phyloP scores from a whole-genome alignment of 2,113 vertebrate species.

The Gasterosteus aculeatus region DNA sequence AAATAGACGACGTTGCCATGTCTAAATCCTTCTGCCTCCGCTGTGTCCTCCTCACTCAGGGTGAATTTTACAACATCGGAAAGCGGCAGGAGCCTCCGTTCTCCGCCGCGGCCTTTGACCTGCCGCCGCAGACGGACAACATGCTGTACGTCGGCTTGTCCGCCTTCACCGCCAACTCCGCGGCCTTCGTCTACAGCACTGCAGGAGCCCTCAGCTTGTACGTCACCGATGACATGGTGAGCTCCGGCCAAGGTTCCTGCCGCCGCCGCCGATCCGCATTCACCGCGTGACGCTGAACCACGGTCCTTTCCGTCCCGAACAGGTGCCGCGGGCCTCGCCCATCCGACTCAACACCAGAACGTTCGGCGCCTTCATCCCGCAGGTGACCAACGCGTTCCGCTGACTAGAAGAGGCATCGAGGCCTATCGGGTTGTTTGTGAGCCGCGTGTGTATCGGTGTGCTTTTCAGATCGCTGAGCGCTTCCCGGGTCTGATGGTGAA shows the following conservation, averaged over 20 bases:
- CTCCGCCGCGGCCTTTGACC: slow-evolving; percentile 59
- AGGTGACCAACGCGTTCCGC: slow-evolving; percentile 59
- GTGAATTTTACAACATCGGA: slow-evolving; percentile 82
- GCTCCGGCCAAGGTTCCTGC: neutral
- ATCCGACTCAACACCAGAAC: slow-evolving; percentile 77
- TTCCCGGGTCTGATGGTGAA: slow-evolving; percentile 80
- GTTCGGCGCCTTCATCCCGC: slow-evolving; percentile 72
- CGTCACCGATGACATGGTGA: slow-evolving; percentile 83
- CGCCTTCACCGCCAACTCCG: slow-evolving; percentile 77
- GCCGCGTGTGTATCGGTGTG: neutral
- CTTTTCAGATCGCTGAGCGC: slow-evolving; percentile 70
- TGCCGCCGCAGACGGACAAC: slow-evolving; percentile 64
- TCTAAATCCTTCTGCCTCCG: neutral
- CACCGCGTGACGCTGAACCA: neutral
- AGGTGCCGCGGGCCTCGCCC: slow-evolving; percentile 77
- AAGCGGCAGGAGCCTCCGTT: slow-evolving; percentile 80
- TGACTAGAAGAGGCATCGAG: accelerated
- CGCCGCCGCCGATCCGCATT: neutral
- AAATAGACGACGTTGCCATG: neutral
- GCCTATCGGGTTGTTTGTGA: neutral
- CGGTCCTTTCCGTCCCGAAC: neutral
- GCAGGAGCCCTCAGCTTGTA: slow-evolving; percentile 73
- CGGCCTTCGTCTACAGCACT: slow-evolving; percentile 80
- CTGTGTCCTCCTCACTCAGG: slow-evolving; percentile 56
- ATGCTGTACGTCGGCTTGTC: slow-evolving; percentile 82